These are phyloP conservation scores for Cyclargus thomasi DNA, from an alignment of 1,140 invertebrate species.

Conservation along the genomic window DNA sequence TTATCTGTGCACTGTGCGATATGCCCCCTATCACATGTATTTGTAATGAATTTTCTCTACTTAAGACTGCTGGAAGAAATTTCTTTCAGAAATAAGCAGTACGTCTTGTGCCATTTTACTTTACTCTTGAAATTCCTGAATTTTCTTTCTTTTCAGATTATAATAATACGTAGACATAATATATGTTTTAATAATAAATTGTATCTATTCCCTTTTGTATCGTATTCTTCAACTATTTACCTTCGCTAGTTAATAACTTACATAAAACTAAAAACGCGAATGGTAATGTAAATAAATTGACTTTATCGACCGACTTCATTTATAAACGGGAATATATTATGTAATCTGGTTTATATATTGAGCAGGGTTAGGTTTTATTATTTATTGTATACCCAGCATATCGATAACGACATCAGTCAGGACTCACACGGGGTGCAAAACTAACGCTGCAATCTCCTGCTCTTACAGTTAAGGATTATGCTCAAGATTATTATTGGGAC, in stretches of 20 bases:
- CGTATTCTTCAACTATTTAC: not conserved
- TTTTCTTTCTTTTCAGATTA: too few species aligned
- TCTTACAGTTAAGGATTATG: too few species aligned
- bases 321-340: not conserved
- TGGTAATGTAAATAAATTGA: not conserved
- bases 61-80: too few species aligned
- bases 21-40: too few species aligned
- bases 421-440: not conserved
- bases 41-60: too few species aligned
- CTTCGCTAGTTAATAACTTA: not conserved
- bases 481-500: too few species aligned
- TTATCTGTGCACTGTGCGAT: too few species aligned
- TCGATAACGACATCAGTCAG: not conserved
- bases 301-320: not conserved
- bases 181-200: not conserved
- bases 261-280: not conserved
- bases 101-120: too few species aligned
- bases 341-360: not conserved
- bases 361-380: not conserved
- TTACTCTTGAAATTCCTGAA: too few species aligned
- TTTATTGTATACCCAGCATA: conserved; percentile 7
- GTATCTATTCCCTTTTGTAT: not conserved
- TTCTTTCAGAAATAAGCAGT: too few species aligned
- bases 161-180: too few species aligned
- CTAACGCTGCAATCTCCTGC: too few species aligned